phyloP scores from a whole-genome alignment of 2,113 vertebrate genomes.

The Microtus ochrogaster region DNA sequence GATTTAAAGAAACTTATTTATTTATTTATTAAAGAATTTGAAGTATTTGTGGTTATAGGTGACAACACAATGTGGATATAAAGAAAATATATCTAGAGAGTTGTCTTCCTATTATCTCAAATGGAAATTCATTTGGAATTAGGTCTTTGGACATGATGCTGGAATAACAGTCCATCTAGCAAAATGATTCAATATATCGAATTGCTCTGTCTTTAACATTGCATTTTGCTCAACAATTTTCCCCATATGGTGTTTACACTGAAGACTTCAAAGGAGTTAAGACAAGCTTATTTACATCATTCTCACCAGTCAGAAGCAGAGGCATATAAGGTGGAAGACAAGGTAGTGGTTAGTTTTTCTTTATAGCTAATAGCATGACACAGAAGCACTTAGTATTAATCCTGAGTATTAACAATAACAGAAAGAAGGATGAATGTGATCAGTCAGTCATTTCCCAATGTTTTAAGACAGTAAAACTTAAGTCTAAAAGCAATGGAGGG shows the following conservation, averaged over 20 bases:
- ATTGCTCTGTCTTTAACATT: neutral
- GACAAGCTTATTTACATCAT: accelerated
- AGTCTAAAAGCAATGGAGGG: neutral
- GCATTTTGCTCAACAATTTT: neutral
- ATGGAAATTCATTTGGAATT: neutral
- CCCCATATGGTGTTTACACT: neutral
- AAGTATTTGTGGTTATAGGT: neutral
- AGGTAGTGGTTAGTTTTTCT: neutral
- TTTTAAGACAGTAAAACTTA: neutral
- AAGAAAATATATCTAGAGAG: neutral
- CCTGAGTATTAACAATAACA: neutral
- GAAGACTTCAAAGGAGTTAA: neutral
- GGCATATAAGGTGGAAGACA: neutral
- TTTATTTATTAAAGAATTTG: neutral
- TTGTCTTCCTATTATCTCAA: neutral
- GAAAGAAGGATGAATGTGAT: neutral
- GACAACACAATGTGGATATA: neutral
- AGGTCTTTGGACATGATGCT: neutral
- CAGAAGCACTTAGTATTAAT: neutral
- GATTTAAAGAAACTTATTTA: neutral
- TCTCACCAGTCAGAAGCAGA: neutral
- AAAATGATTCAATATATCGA: neutral
- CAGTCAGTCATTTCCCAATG: neutral
- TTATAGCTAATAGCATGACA: neutral
- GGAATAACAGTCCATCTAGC: too few relatives aligned